These are phyloP conservation scores for Pogona vitticeps DNA, from an alignment of 2,113 vertebrate genomes.

Conservation along the genomic window DNA sequence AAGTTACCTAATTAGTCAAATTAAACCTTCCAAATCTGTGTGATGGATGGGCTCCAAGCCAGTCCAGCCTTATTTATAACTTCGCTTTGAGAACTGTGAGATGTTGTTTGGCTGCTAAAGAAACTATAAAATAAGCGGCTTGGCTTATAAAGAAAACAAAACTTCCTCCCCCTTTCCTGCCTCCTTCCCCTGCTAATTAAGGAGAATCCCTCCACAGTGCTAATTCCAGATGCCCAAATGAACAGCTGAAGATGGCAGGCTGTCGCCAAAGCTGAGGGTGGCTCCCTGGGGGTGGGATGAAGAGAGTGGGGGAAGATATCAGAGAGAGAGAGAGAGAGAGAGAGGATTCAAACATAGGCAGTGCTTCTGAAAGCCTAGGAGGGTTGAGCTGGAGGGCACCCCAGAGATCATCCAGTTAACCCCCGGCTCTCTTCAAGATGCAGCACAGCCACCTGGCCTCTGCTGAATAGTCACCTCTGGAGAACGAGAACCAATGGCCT, in stretches of 20 bases:
- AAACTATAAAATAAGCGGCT: slow-evolving; percentile 13
- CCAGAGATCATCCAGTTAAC: neutral
- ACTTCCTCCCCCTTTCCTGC: slow-evolving; percentile 18
- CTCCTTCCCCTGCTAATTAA: slow-evolving; percentile 63
- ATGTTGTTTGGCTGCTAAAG: slow-evolving; percentile 42
- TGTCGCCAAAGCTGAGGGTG: neutral
- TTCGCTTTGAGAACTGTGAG: slow-evolving; percentile 44
- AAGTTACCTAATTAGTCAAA: slow-evolving; percentile 58
- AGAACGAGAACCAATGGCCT: too few species aligned
- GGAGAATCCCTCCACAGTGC: slow-evolving; percentile 51
- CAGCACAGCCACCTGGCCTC: too few species aligned
- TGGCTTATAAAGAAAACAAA: slow-evolving; percentile 38
- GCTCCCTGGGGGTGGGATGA: neutral
- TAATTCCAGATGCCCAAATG: slow-evolving; percentile 38
- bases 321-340: neutral
- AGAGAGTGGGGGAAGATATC: neutral
- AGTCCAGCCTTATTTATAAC: slow-evolving; percentile 67
- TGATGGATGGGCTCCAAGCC: slow-evolving; percentile 57
- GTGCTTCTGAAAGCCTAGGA: neutral
- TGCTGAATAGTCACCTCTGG: too few species aligned
- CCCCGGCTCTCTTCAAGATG: neutral
- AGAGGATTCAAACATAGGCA: neutral
- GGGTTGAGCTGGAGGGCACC: neutral
- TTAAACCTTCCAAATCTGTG: slow-evolving; percentile 60
- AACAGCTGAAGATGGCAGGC: neutral